Base-by-base conservation (phyloP, 2,113 vertebrate species). In the Cromileptes altivelis region DNA sequence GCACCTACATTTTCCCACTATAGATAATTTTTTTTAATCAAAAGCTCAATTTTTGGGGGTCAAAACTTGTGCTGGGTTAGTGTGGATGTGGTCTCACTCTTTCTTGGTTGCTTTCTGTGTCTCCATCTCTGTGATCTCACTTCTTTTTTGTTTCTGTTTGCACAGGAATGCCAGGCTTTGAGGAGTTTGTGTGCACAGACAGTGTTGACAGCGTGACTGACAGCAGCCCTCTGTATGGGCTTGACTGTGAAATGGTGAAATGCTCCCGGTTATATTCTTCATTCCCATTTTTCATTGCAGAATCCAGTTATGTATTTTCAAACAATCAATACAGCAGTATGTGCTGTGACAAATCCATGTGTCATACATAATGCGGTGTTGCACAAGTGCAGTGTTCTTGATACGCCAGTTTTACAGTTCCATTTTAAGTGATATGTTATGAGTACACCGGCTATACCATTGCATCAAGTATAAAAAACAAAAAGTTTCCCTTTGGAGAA, bases 221-320 rank as follows among this genome's bases (percentile, higher is more conserved):
- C 90, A 91, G 49, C 85, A 98, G 97, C 79, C 97, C 97, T 33
- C 95, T 98, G 71, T 99, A 96, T 7, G 98, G 97, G 67, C 92
- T 99, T 15, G 97, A 98, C 76, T 99, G 97, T 95, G 97, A 98
- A 94, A 98, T 99, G 97, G 98, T 98, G 94, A 93, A 94, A 69
- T 5, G 10, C 58, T 55, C 60, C 62, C 13, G 55, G 4, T 42
- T 23, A 74, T 25, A 40, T 18, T 4, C 3, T 25, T 30, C 4
- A 40, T 56, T 84, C 6, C n/a, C 56, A 14, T 42, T 61, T 70
- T 70, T 13, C 25, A 45, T 9, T 4, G 33, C 30, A 8, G 30
- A 42, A 75, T 65, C 25, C 56, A 63, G n/a, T 49, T 2, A 30
- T n/a, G 5, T 15, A 25, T 9, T 27, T 45, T 57, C 15, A 27